Conservation (phyloP, 2,888 invertebrate species). For the Adelognathus sp. region DNA sequence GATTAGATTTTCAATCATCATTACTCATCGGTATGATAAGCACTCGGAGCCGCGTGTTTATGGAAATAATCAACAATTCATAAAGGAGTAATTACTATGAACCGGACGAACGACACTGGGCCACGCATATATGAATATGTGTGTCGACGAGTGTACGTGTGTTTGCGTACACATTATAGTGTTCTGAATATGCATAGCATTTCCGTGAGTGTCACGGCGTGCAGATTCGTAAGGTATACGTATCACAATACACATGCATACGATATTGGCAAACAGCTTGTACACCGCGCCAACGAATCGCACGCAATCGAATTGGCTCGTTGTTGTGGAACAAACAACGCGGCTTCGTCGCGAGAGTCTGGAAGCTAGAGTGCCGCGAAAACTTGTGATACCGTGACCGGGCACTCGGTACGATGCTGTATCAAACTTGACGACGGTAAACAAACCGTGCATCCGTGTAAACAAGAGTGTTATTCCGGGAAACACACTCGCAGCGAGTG, state of each 20-base stretch:
- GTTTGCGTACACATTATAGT: slow-evolving; percentile 13
- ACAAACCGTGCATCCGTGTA: slow-evolving; percentile 14
- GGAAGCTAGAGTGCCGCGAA: slow-evolving; percentile 1
- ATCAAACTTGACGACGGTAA: slow-evolving; percentile 19
- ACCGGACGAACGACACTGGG: slow-evolving; percentile 37
- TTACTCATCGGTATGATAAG: slow-evolving; percentile 30
- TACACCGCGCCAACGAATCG: slow-evolving; percentile 19
- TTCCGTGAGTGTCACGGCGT: not conserved
- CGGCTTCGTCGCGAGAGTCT: slow-evolving; percentile 15
- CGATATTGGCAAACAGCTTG: not conserved
- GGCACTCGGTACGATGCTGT: not conserved
- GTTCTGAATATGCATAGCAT: slow-evolving; percentile 48
- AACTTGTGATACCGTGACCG: slow-evolving; percentile 25
- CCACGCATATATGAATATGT: too few species aligned
- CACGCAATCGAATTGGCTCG: slow-evolving; percentile 56
- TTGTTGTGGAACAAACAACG: slow-evolving; percentile 50
- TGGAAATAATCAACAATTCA: slow-evolving; percentile 39
- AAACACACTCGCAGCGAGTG: not conserved
- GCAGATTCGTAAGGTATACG: slow-evolving; percentile 36
- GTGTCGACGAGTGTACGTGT: not conserved
- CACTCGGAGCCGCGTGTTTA: not conserved
- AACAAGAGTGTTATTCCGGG: not conserved
- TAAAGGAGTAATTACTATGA: slow-evolving; percentile 54
- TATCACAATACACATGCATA: slow-evolving; percentile 18
- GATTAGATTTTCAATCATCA: slow-evolving; percentile 11